A percentile compares a stretch with the other conserved stretches of the same genome.
phyloP scores from a whole-genome alignment of 1,140 invertebrate genomes.

The Cydia strobilella region DNA sequence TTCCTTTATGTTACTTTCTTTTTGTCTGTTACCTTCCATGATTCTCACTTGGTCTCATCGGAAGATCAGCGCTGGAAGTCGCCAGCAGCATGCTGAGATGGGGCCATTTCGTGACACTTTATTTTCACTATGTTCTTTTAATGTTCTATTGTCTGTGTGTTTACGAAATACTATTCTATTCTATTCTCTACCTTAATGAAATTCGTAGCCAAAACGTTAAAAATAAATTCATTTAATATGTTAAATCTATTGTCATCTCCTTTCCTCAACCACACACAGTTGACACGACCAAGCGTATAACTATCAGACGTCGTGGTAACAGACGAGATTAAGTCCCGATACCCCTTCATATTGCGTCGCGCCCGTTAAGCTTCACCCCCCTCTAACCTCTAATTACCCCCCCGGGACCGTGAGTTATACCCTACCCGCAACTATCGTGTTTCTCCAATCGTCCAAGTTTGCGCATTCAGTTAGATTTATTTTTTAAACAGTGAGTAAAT shows the following conservation, averaged over 20 bases:
- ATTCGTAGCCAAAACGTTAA: too few relatives aligned
- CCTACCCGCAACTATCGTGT: background rate
- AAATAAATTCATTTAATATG: background rate
- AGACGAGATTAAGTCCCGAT: slow-evolving; percentile 12
- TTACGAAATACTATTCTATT: too few relatives aligned
- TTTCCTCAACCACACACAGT: background rate
- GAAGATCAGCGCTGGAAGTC: too few relatives aligned
- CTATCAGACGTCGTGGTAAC: background rate
- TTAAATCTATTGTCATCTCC: background rate
- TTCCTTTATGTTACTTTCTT: too few relatives aligned
- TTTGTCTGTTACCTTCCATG: too few relatives aligned
- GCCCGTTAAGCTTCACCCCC: slow-evolving; percentile 6
- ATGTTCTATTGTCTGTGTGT: too few relatives aligned
- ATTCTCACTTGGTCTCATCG: too few relatives aligned
- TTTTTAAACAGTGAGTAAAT: background rate
- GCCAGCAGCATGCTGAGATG: too few relatives aligned
- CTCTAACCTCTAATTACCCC: slow-evolving; percentile 20
- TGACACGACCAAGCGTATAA: background rate
- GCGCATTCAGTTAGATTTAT: slow-evolving; percentile 9
- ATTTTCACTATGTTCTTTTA: too few relatives aligned
- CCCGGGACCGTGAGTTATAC: background rate
- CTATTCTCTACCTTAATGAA: too few relatives aligned
- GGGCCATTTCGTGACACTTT: too few relatives aligned
- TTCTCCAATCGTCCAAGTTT: background rate
- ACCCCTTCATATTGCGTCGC: slow-evolving; percentile 24